Evolutionary conservation across 1,140 invertebrate genomes (phyloP).

Genomic region (Drosophila asahinai): DNA sequence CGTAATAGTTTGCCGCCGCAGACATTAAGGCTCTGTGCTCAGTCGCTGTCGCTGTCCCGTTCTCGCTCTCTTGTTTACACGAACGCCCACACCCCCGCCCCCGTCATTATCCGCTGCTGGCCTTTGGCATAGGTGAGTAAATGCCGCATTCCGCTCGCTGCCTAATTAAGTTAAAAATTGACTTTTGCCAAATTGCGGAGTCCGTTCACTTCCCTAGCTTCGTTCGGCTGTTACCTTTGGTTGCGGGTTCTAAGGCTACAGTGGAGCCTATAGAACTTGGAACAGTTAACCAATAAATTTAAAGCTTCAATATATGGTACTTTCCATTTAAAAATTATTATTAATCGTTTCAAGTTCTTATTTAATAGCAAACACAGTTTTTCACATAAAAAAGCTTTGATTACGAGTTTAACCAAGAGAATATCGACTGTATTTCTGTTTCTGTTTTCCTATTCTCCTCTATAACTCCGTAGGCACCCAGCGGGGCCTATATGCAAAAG

Average conservation of each 20-base stretch:
- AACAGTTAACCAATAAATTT: too few relatives aligned
- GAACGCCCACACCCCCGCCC: constrained; percentile 41
- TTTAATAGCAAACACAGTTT: background rate
- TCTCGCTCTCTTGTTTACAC: constrained; percentile 73
- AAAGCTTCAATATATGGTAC: too few relatives aligned
- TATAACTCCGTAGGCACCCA: constrained; percentile 66
- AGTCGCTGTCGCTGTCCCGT: constrained; percentile 24
- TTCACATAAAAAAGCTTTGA: background rate
- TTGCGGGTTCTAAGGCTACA: constrained; percentile 1
- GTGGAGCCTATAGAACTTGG: background rate
- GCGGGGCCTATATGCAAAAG: constrained; percentile 59
- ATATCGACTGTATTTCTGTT: constrained; percentile 23
- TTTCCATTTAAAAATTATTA: background rate
- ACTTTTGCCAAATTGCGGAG: constrained; percentile 32
- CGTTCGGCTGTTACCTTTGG: background rate
- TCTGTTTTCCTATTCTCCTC: constrained; percentile 12
- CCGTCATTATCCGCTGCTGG: background rate
- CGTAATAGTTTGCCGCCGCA: constrained; percentile 64
- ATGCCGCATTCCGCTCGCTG: constrained; percentile 50
- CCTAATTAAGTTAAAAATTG: constrained; percentile 61
- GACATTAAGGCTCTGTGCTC: constrained; percentile 75
- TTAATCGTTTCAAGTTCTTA: too few relatives aligned
- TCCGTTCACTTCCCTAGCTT: constrained; percentile 13
- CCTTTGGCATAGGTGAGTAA: constrained; percentile 61
- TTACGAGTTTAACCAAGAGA: background rate